These are phyloP conservation scores for Astyanax mexicanus DNA, from an alignment of 2,797 vertebrate species.

Conservation along the genomic window DNA sequence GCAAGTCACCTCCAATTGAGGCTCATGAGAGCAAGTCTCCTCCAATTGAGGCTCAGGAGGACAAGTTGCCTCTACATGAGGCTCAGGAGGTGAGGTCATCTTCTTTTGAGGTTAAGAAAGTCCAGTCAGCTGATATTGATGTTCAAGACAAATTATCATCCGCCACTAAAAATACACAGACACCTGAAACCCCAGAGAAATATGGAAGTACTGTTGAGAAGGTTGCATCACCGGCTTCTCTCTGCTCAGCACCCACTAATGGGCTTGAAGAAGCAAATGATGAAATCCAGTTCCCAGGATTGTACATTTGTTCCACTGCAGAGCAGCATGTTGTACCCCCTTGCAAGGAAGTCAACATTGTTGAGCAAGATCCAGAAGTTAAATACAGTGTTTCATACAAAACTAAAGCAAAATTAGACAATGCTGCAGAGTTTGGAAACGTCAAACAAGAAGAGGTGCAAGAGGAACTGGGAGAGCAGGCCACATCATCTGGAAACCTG, in stretches of 20 bases:
- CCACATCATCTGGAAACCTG: constrained; percentile 46
- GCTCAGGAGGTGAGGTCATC: background rate
- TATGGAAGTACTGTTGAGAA: background rate
- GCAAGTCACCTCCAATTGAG: no score
- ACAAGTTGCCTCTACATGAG: background rate
- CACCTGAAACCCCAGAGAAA: background rate
- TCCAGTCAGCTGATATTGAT: background rate
- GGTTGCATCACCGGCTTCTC: background rate
- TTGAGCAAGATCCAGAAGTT: no score
- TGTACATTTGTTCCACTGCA: background rate
- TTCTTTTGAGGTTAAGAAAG: no score
- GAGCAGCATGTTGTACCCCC: background rate
- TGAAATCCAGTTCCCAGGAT: background rate
- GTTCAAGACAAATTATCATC: background rate
- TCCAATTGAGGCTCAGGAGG: background rate
- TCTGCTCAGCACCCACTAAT: background rate
- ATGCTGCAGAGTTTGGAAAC: background rate
- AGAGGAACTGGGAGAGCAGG: constrained; percentile 5
- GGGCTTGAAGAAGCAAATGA: background rate
- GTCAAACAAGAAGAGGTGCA: background rate
- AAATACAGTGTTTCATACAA: background rate
- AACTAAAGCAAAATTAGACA: no score
- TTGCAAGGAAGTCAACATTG: background rate
- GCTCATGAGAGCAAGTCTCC: background rate
- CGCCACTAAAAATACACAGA: background rate